Evolutionary conservation across 2,797 vertebrate species (phyloP).

Genomic region (Masticophis lateralis): DNA sequence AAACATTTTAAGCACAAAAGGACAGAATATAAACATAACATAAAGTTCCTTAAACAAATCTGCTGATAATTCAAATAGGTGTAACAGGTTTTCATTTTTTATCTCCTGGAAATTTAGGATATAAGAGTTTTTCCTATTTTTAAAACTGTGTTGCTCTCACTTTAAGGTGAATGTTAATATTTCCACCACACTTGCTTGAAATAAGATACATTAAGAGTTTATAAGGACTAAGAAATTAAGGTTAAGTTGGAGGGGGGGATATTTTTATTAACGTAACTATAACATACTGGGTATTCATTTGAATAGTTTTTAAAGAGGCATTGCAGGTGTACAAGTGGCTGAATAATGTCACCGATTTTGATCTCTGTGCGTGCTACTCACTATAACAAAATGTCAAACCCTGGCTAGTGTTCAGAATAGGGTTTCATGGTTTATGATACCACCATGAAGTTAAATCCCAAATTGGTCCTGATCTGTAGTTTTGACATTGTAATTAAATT

Average conservation of each 20-base stretch:
- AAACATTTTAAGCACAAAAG: neutral
- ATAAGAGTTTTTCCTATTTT: neutral
- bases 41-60: neutral
- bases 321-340: neutral
- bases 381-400: neutral
- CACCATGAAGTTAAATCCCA: neutral
- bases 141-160: neutral
- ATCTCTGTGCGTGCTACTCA: neutral
- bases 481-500: neutral
- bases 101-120: neutral
- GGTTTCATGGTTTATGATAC: neutral
- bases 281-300: neutral
- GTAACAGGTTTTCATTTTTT: neutral
- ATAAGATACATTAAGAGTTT: neutral
- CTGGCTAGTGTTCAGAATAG: neutral
- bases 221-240: neutral
- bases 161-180: neutral
- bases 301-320: neutral
- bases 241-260: neutral
- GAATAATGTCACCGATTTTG: neutral
- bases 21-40: neutral
- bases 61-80: neutral
- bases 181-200: neutral
- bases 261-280: neutral
- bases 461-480: neutral